Conservation (phyloP, 2,797 vertebrate genomes). For the Discoglossus pictus region DNA sequence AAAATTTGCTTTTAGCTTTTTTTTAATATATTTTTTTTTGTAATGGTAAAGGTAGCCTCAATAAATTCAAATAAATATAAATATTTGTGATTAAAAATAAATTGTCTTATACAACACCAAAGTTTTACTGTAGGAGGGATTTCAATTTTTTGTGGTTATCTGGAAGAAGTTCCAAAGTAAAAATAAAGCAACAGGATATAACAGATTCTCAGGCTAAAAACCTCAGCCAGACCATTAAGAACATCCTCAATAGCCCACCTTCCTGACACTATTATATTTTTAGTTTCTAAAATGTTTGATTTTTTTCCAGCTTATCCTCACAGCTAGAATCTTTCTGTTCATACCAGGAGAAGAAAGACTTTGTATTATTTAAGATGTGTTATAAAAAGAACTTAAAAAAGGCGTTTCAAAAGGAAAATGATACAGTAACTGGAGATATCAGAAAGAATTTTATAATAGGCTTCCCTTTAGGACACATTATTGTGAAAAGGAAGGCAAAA, state of each 20-base stretch:
- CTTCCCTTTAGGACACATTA: conserved; percentile 25
- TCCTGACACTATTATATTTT: conserved; percentile 35
- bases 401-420: conserved; percentile 12
- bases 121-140: too few relatives aligned
- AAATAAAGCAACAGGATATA: neutral
- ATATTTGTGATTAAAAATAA: too few relatives aligned
- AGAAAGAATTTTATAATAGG: conserved; percentile 24
- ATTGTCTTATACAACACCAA: too few relatives aligned
- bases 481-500: conserved; percentile 20
- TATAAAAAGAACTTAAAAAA: conserved; percentile 25
- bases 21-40: neutral
- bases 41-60: too few relatives aligned
- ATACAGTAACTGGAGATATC: conserved; percentile 19
- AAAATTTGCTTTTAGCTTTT: conserved; percentile 6
- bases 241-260: conserved; percentile 22
- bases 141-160: conserved; percentile 13
- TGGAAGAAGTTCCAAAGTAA: neutral
- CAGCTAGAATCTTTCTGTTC: conserved; percentile 28
- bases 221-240: conserved; percentile 21
- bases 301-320: conserved; percentile 33
- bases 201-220: conserved; percentile 27
- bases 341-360: conserved; percentile 34
- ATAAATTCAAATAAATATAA: too few relatives aligned
- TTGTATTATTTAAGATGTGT: conserved; percentile 37
- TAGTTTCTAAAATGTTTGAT: conserved; percentile 37